Evolutionary conservation across 2,888 invertebrate genomes (phyloP).

Genomic region (Conomelus anceps): DNA sequence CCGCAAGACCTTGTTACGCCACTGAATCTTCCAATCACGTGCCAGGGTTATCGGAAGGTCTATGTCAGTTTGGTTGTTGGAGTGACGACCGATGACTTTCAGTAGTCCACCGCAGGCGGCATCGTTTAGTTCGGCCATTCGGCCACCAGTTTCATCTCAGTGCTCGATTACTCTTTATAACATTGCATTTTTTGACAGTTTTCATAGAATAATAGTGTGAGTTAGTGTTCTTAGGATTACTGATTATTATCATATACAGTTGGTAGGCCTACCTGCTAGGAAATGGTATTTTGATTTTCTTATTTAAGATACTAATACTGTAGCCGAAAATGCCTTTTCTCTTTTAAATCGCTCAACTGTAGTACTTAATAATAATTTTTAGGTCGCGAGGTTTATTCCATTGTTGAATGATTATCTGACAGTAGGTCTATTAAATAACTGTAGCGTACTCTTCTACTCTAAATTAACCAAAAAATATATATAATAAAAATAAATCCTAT

Average conservation of each 20-base stretch:
- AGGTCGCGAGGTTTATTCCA: too few relatives aligned
- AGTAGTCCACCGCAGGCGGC: neutral
- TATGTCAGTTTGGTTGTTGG: neutral
- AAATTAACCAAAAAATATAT: too few relatives aligned
- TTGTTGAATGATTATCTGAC: too few relatives aligned
- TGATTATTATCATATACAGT: neutral
- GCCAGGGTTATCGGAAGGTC: neutral
- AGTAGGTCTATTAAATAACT: too few relatives aligned
- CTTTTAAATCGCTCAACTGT: too few relatives aligned
- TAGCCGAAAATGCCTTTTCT: too few relatives aligned
- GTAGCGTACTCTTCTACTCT: too few relatives aligned
- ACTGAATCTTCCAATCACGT: neutral
- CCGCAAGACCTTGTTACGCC: too few relatives aligned
- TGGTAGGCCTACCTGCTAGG: neutral
- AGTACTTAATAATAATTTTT: too few relatives aligned
- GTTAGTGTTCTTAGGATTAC: neutral
- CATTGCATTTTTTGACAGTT: neutral
- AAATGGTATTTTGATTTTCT: neutral
- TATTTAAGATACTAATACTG: neutral
- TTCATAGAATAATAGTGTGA: neutral
- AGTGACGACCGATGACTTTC: neutral
- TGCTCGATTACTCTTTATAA: neutral
- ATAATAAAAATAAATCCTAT: too few relatives aligned
- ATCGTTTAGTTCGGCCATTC: neutral
- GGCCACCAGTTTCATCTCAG: neutral